A percentile compares a stretch with the other conserved stretches of the same genome.
Conservation (phyloP, 2,113 vertebrate species). For the Promerops cafer region DNA sequence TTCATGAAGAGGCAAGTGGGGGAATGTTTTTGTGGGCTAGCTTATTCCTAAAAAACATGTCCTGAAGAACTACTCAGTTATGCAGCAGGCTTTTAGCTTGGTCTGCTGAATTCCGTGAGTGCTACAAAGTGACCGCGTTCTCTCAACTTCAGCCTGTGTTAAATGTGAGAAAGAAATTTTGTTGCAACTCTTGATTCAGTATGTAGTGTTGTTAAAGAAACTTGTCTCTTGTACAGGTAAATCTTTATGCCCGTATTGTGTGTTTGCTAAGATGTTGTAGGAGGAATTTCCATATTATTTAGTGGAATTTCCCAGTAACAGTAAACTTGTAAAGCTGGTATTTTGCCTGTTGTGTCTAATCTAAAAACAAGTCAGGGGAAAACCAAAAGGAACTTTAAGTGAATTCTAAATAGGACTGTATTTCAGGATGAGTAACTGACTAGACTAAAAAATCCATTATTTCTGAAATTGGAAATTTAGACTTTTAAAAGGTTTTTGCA, state of each 20-base stretch:
- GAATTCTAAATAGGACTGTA: neutral
- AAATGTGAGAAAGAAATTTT: neutral
- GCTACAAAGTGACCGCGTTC: neutral
- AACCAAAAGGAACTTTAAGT: neutral
- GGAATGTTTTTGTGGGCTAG: neutral
- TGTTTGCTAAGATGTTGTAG: neutral
- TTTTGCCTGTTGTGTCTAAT: neutral
- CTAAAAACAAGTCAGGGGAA: neutral
- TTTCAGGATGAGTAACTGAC: conserved; percentile 1
- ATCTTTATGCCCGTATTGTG: neutral
- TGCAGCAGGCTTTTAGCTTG: neutral
- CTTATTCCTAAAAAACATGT: neutral
- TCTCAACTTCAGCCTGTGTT: neutral
- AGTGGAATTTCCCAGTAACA: neutral
- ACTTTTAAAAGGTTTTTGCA: neutral
- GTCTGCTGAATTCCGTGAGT: neutral
- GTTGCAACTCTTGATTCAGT: neutral
- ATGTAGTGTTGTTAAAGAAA: neutral
- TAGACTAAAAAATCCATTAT: neutral
- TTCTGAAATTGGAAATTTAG: neutral
- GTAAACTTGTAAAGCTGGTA: neutral
- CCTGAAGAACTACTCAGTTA: neutral
- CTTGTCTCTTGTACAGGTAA: neutral
- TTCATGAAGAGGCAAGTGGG: neutral
- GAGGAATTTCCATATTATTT: conserved; percentile 19